Base-by-base conservation (phyloP, 2,113 vertebrate genomes). In the Cryptotis parvus region DNA sequence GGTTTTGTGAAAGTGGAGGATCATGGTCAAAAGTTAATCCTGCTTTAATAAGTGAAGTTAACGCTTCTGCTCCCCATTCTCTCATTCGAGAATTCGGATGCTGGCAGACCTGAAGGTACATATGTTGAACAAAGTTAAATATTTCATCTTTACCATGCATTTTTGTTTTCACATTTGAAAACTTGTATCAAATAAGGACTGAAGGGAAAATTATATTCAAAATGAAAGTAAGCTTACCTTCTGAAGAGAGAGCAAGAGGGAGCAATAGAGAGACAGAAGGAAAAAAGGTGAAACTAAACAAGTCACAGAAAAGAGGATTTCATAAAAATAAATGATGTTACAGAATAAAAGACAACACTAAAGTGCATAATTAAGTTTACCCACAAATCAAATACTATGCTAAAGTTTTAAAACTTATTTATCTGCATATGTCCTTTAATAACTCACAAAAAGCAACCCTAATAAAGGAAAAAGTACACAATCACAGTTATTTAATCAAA, bases 41-140 rank as follows among this genome's bases (percentile, higher is more conserved):
- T 4, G 99, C 99, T 98, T 99, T 99, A 95, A 99, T 99, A 41
- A 99, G 98, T 15, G 99, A 98, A 4, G 99, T 99, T 97, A 99
- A 96, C 41, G 99, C 99, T 97, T 99, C 99, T 4, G 99, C 99
- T 84, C 99, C 99, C 99, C 99, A 99, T 97, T 99, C 99, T 96
- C 99, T 99, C 99, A 99, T 99, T 94, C 99, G 98, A 91, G 98
- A 98, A 94, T 99, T 99, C 45, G 99, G 99, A 97, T 99, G 99
- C 97, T 99, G 99, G 95, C 99, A 99, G 43, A 99, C 99, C 99
- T 99, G 96, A 95, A 93, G 90, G 88, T 18, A 92, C 0, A 96
- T 1, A 84, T n/a, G 72, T 95, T 81, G 39, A 92, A 94, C 37
- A 92, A 95, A 88, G 69, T 90, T 91, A 94, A 76, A 91, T 26